These are phyloP conservation scores for Monopterus albus DNA, from an alignment of 2,113 vertebrate genomes.

Conservation along the genomic window DNA sequence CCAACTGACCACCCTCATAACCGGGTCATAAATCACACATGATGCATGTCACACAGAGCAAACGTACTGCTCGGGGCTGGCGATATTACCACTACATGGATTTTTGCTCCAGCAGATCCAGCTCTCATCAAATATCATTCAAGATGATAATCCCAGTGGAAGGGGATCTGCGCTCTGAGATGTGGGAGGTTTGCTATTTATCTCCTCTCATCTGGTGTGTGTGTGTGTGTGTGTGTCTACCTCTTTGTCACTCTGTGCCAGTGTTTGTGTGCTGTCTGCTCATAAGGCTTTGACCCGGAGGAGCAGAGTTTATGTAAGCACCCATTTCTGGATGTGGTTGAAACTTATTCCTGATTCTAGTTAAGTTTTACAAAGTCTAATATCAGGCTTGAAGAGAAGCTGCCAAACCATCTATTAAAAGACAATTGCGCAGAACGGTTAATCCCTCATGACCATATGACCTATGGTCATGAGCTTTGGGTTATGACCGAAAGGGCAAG, in stretches of 20 bases:
- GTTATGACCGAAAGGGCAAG: too few relatives aligned
- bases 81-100: neutral
- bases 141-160: constrained; percentile 51
- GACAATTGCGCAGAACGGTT: too few relatives aligned
- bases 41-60: constrained; percentile 56
- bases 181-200: constrained; percentile 39
- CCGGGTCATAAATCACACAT: constrained; percentile 71
- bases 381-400: too few relatives aligned
- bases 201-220: constrained; percentile 28
- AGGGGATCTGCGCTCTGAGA: constrained; percentile 1
- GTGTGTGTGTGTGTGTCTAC: neutral
- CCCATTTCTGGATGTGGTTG: neutral
- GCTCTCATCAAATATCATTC: constrained; percentile 59
- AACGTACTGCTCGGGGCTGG: constrained; percentile 38
- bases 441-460: too few relatives aligned
- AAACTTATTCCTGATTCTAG: neutral
- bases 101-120: constrained; percentile 35
- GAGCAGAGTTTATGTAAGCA: constrained; percentile 14
- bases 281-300: constrained; percentile 4
- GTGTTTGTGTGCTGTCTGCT: constrained; percentile 4
- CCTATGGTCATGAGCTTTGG: too few relatives aligned
- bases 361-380: neutral
- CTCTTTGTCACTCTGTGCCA: constrained; percentile 17
- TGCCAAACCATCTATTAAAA: too few relatives aligned
- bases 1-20: constrained; percentile 50